Evolutionary conservation across 2,888 invertebrate genomes (phyloP).

Genomic region (Zelleria hepariella): DNA sequence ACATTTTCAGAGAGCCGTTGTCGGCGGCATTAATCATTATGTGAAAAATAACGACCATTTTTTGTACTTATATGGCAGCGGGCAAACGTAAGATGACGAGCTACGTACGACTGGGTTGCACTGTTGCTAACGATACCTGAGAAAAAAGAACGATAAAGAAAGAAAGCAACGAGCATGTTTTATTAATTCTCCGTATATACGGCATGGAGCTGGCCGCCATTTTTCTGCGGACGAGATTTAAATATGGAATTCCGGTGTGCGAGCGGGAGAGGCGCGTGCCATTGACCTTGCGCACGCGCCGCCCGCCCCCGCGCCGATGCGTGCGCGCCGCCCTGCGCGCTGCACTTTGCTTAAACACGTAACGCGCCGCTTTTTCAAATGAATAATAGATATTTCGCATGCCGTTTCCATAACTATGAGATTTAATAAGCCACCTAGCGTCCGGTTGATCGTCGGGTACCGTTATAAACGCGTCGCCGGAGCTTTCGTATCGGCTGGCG

Average conservation of each 20-base stretch:
- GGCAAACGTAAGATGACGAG: slow-evolving; percentile 35
- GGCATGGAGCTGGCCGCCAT: slow-evolving; percentile 59
- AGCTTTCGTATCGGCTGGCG: not conserved
- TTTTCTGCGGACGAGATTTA: slow-evolving; percentile 73
- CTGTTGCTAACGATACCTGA: slow-evolving; percentile 52
- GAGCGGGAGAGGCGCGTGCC: slow-evolving; percentile 69
- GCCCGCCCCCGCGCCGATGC: slow-evolving; percentile 27
- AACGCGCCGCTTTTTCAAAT: slow-evolving; percentile 25
- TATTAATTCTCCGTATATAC: slow-evolving; percentile 68
- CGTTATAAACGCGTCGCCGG: not conserved
- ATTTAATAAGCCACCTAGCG: not conserved
- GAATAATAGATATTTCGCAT: slow-evolving; percentile 15
- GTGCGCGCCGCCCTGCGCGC: slow-evolving; percentile 14
- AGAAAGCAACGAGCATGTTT: slow-evolving; percentile 60
- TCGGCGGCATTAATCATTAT: slow-evolving; percentile 8
- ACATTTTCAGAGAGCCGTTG: not conserved
- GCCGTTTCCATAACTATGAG: not conserved
- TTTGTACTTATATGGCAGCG: slow-evolving; percentile 25
- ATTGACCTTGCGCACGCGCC: slow-evolving; percentile 70
- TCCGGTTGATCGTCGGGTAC: not conserved
- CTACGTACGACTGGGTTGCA: slow-evolving; percentile 39
- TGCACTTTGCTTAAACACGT: not conserved
- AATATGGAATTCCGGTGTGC: slow-evolving; percentile 73
- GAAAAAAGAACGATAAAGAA: slow-evolving; percentile 44
- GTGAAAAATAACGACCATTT: slow-evolving; percentile 39